phyloP scores from a whole-genome alignment of 2,888 invertebrate genomes.

The Galerucella pusilla region DNA sequence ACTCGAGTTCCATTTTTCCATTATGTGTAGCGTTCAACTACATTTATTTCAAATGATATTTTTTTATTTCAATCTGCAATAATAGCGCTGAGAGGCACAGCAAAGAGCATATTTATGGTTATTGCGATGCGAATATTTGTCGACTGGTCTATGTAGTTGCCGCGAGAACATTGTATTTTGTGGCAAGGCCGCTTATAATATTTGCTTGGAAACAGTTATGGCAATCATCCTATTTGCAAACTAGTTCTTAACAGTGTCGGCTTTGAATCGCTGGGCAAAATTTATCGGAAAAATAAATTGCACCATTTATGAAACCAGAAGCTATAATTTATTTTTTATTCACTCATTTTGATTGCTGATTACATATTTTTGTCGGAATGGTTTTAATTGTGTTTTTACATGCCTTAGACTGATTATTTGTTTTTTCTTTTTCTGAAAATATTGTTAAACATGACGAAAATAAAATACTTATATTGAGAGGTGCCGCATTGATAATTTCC shows the following conservation, averaged over 20 bases:
- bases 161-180: conserved; percentile 49
- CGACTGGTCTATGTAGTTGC: conserved; percentile 6
- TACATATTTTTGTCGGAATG: not conserved
- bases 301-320: not conserved
- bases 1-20: not conserved
- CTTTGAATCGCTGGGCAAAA: not conserved
- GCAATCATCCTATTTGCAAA: conserved; percentile 56
- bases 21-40: not conserved
- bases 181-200: conserved; percentile 54
- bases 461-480: too few relatives aligned
- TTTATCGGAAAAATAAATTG: not conserved
- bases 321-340: not conserved
- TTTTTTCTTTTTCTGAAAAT: too few relatives aligned
- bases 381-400: too few relatives aligned
- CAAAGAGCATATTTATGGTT: conserved; percentile 5
- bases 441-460: too few relatives aligned
- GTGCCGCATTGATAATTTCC: too few relatives aligned
- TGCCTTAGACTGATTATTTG: too few relatives aligned
- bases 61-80: not conserved
- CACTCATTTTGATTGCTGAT: not conserved
- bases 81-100: not conserved
- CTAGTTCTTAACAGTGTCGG: conserved; percentile 35
- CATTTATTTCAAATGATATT: not conserved
- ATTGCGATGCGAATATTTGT: not conserved
- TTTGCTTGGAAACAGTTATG: conserved; percentile 59